phyloP scores from a whole-genome alignment of 2,797 vertebrate genomes.

The Poecile montanus region DNA sequence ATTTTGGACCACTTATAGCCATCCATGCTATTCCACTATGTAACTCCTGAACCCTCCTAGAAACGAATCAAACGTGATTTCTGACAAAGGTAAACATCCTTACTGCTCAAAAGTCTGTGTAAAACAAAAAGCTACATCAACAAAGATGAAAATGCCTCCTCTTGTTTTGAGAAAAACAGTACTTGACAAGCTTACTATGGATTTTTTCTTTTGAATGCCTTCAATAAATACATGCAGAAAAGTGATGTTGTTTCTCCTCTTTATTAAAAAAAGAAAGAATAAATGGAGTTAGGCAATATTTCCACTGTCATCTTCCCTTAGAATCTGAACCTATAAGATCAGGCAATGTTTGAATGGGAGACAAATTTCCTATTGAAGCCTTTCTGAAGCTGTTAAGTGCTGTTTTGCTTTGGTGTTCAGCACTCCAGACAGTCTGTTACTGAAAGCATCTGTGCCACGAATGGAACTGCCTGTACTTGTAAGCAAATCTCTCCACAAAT shows the following conservation, averaged over 20 bases:
- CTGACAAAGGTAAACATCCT: constrained; percentile 65
- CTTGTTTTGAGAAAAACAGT: constrained; percentile 67
- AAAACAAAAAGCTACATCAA: constrained; percentile 62
- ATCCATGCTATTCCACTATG: constrained; percentile 59
- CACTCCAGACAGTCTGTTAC: not conserved
- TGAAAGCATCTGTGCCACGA: not conserved
- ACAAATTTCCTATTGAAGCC: not conserved
- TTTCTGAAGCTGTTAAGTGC: constrained; percentile 20
- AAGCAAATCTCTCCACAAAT: constrained; percentile 15
- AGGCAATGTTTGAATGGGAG: not conserved
- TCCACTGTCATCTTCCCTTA: constrained; percentile 29
- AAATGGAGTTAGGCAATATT: constrained; percentile 27
- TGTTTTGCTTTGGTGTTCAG: constrained; percentile 45
- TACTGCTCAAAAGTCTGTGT: constrained; percentile 48
- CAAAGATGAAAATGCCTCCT: constrained; percentile 76
- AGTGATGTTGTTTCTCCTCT: not conserved
- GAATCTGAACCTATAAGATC: constrained; percentile 51
- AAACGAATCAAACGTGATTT: constrained; percentile 69
- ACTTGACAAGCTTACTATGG: constrained; percentile 41
- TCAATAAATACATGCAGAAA: constrained; percentile 66
- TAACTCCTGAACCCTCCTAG: constrained; percentile 66
- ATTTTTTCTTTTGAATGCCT: constrained; percentile 52
- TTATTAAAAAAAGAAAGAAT: not conserved
- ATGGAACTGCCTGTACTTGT: not conserved
- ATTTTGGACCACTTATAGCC: constrained; percentile 76